phyloP scores from a whole-genome alignment of 1,140 invertebrate species.

The Caenorhabditis briggsae region DNA sequence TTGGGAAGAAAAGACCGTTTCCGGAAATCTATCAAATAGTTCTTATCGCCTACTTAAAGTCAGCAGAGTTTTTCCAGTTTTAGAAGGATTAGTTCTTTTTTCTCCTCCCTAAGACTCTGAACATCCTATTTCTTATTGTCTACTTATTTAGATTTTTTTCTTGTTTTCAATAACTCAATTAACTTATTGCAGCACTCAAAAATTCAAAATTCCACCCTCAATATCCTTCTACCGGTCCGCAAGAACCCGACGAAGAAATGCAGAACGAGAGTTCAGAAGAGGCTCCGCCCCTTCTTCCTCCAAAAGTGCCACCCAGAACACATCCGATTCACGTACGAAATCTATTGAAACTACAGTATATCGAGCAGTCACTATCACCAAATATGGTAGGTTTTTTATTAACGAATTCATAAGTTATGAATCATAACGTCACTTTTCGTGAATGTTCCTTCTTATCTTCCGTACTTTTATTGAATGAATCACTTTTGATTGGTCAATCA shows the following conservation, averaged over 20 bases:
- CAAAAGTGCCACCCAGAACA: slow-evolving; percentile 35
- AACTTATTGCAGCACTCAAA: neutral
- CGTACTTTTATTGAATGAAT: neutral
- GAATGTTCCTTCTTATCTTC: neutral
- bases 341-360: slow-evolving; percentile 48
- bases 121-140: neutral
- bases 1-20: slow-evolving; percentile 3
- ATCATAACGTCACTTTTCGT: slow-evolving; percentile 23
- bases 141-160: neutral
- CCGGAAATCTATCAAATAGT: slow-evolving; percentile 35
- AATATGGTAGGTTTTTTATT: slow-evolving; percentile 11
- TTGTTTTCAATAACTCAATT: neutral
- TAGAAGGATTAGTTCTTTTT: neutral
- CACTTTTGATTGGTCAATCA: slow-evolving; percentile 4
- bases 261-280: slow-evolving; percentile 45
- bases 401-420: neutral
- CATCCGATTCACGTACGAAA: slow-evolving; percentile 42
- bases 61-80: slow-evolving; percentile 15
- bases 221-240: neutral
- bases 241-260: slow-evolving; percentile 18
- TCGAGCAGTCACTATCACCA: slow-evolving; percentile 6
- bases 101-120: neutral
- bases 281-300: neutral
- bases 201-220: slow-evolving; percentile 41
- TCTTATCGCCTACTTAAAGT: slow-evolving; percentile 18